Percentiles rank a stretch among this genome's conserved stretches.
These are phyloP conservation scores for Empidonax alnorum DNA, from an alignment of 2,113 vertebrate species.

Conservation along the genomic window DNA sequence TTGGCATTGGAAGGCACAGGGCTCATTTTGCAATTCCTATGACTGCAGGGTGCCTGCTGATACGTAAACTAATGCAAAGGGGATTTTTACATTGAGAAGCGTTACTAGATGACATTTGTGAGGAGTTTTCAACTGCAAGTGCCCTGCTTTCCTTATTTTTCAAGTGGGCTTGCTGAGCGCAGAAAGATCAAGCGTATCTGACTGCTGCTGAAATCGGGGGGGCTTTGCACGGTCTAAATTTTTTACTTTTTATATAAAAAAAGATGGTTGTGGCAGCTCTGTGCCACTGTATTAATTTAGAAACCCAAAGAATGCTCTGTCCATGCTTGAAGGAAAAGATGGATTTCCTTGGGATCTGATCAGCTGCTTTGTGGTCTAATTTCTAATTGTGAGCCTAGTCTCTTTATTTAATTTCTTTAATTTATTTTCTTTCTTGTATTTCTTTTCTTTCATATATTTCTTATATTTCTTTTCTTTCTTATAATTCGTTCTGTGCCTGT, in stretches of 20 bases:
- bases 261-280: neutral
- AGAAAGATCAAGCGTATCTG: neutral
- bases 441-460: neutral
- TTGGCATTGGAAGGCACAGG: neutral
- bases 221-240: neutral
- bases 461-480: neutral
- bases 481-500: neutral
- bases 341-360: neutral
- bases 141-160: neutral
- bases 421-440: neutral
- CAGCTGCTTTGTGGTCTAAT: neutral
- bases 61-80: neutral
- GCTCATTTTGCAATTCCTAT: neutral
- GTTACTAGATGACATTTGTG: neutral
- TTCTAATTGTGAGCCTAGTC: neutral
- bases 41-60: constrained; percentile 9
- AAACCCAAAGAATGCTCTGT: neutral
- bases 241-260: neutral
- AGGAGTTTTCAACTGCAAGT: neutral
- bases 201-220: neutral
- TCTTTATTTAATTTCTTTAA: neutral
- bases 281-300: neutral
- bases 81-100: neutral
- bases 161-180: neutral
- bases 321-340: neutral